phyloP scores from a whole-genome alignment of 2,113 vertebrate species.

The Asarcornis scutulata region DNA sequence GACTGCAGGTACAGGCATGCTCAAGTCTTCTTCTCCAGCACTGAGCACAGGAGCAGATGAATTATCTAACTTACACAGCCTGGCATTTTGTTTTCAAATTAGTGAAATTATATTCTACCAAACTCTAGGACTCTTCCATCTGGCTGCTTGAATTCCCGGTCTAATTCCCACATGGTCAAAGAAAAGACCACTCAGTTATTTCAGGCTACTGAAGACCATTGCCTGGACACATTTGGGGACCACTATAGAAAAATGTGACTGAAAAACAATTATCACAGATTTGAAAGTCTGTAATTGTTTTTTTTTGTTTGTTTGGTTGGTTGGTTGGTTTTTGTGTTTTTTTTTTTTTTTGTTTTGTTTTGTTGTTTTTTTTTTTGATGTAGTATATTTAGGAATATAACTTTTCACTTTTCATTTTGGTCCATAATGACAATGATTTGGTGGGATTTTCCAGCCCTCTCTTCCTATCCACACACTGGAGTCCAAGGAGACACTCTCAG shows the following conservation, averaged over 20 bases:
- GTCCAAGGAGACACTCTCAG: not conserved
- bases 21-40: not conserved
- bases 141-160: not conserved
- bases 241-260: not conserved
- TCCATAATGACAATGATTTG: not conserved
- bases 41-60: not conserved
- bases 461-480: not conserved
- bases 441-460: not conserved
- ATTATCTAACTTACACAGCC: not conserved
- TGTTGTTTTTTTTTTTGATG: not conserved
- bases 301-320: too few relatives aligned
- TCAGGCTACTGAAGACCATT: not conserved
- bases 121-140: not conserved
- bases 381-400: not conserved
- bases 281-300: not conserved
- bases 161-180: not conserved
- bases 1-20: fast-evolving
- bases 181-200: not conserved
- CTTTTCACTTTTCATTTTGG: not conserved
- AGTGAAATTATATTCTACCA: not conserved
- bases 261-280: not conserved
- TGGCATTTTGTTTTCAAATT: not conserved
- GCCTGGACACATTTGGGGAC: not conserved
- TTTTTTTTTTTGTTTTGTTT: too few relatives aligned
- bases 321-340: not conserved